Conservation (phyloP, 1,140 invertebrate species). For the Sitophilus oryzae region DNA sequence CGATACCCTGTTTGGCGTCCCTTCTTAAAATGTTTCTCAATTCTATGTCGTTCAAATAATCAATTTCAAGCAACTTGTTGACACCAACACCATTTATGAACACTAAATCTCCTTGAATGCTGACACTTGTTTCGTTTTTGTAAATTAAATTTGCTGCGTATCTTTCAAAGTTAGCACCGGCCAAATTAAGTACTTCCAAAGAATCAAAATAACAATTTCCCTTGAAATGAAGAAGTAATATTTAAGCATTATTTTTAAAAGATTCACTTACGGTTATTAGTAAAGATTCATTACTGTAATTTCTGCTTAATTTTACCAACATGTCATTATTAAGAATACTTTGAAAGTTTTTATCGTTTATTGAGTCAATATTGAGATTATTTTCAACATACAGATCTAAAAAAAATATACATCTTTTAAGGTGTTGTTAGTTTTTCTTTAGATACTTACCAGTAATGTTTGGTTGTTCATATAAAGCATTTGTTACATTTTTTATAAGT, state of each 20-base stretch:
- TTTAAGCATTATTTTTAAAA: no score
- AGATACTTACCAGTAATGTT: no score
- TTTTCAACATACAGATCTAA: conserved; percentile 24
- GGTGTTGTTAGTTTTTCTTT: no score
- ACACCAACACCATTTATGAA: conserved; percentile 36
- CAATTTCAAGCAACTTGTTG: conserved; percentile 34
- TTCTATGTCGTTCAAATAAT: conserved; percentile 34
- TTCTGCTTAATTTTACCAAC: conserved; percentile 1
- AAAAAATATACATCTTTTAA: conserved; percentile 18
- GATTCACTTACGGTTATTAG: not conserved
- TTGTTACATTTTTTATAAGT: conserved; percentile 19
- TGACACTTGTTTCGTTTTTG: conserved; percentile 35
- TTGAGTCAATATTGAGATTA: conserved; percentile 20
- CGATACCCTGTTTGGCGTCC: conserved; percentile 31
- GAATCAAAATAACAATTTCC: conserved; percentile 30
- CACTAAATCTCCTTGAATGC: conserved; percentile 22
- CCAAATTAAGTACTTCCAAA: conserved; percentile 32
- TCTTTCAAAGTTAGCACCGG: conserved; percentile 28
- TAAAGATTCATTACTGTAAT: not conserved
- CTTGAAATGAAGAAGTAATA: conserved; percentile 22
- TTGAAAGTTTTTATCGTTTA: conserved; percentile 27
- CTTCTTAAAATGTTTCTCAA: conserved; percentile 36
- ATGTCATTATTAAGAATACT: conserved; percentile 12
- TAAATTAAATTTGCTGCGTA: conserved; percentile 31
- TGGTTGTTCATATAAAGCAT: no score